Evolutionary conservation across 2,113 vertebrate species (phyloP), one percentile per base, ranked within the genome.

Genomic region (Oreocharis arfaki): DNA sequence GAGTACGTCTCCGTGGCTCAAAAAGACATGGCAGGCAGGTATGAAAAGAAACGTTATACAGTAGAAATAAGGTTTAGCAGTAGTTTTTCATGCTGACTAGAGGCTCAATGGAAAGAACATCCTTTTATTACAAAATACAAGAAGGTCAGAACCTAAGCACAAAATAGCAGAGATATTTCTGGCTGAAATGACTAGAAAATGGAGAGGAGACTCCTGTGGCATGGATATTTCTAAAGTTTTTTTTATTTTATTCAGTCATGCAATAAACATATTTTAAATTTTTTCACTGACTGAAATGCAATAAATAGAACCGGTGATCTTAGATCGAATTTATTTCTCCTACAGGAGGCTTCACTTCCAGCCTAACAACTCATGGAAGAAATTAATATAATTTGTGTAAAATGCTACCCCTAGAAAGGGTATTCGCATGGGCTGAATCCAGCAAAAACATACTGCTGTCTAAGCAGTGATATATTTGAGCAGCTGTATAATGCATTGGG

Each of bases 331-430:
- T 95, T 87, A 76, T 73, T 96, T 89, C 77, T 94, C 50, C 35
- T 79, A 56, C 49, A 87, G 57, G 27, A 56, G 50, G 68, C 7
- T 65, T 85, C 67, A 61, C 41, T 88, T 93, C 12, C 52, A 93
- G 42, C 39, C 46, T 91, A 75, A 70, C 8, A 53, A 39, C 75
- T 87, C 55, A 59, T 83, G 82, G 82, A 96, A 96, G 35, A 93
- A 96, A 94, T 91, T 74, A 83, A 80, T 59, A 53, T n/a, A 64
- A 87, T 90, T 80, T 94, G 42, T 76, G 63, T 50, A 91, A 96
- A 96, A 63, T 80, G 22, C 74, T 96, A 85, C 60, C 77, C 30
- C 24, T 83, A 50, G 28, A n/a, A 90, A 89, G 85, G 55, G 55
- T 86, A 90, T 87, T 90, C 15, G 0, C n/a, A 56, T 90, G 79